These are phyloP conservation scores for Anseranas semipalmata DNA, from an alignment of 2,113 vertebrate species.

Conservation along the genomic window DNA sequence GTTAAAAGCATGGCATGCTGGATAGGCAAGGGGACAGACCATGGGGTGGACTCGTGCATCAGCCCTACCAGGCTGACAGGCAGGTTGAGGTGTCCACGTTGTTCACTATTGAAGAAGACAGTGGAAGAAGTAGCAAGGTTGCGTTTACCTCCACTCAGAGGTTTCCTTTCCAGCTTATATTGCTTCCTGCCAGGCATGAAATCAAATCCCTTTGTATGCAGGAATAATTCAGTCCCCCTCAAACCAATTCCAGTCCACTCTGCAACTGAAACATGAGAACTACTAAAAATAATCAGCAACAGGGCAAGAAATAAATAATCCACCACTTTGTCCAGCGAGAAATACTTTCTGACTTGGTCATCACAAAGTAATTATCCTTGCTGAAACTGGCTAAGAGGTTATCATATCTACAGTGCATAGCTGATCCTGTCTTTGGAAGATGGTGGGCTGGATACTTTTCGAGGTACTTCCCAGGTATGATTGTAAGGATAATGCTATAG, in stretches of 20 bases:
- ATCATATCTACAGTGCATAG: neutral
- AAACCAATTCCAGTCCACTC: neutral
- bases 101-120: neutral
- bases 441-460: neutral
- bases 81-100: neutral
- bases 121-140: neutral
- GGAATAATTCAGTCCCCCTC: slow-evolving; percentile 3
- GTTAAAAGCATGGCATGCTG: neutral
- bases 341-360: slow-evolving; percentile 30
- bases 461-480: neutral
- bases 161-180: neutral
- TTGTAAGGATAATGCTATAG: neutral
- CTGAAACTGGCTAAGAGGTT: neutral
- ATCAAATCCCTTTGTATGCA: neutral
- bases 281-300: slow-evolving; percentile 29
- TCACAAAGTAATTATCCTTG: neutral
- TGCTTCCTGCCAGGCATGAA: neutral
- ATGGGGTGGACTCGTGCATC: rapidly evolving
- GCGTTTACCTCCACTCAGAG: neutral
- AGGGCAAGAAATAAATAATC: slow-evolving; percentile 29
- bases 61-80: neutral
- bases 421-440: neutral
- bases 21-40: neutral
- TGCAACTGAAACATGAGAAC: slow-evolving; percentile 22
- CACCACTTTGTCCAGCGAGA: neutral